Percentiles rank a stretch among this genome's conserved stretches.
Evolutionary conservation across 2,113 vertebrate genomes (phyloP).

Genomic region (Lethenteron reissneri): DNA sequence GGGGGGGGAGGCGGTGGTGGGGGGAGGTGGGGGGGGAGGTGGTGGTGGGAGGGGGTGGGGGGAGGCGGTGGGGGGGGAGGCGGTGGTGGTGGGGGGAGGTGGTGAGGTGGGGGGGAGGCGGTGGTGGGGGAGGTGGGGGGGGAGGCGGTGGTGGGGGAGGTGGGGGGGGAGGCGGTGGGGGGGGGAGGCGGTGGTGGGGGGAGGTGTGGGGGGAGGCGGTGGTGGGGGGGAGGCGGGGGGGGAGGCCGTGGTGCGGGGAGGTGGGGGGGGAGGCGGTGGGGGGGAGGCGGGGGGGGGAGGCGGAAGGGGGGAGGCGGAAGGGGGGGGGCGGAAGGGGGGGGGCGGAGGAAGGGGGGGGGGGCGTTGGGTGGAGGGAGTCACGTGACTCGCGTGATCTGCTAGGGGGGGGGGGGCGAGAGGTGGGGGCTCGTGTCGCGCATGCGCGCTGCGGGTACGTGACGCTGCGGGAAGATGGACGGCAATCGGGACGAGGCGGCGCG

Average conservation of each 20-base stretch:
- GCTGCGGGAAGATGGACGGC: slow-evolving; percentile 42
- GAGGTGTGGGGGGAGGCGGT: not conserved
- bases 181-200: not conserved
- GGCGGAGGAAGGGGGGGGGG: not conserved
- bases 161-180: too few relatives aligned
- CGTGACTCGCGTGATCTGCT: not conserved
- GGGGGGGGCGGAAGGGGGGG: not conserved
- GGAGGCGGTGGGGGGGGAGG: not conserved
- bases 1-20: not conserved
- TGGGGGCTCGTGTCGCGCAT: not conserved
- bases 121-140: not conserved
- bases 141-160: not conserved
- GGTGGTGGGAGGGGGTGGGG: too few relatives aligned
- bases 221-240: not conserved
- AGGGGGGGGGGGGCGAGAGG: not conserved
- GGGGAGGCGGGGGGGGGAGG: not conserved
- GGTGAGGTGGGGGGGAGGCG: not conserved
- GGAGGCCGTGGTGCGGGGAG: not conserved
- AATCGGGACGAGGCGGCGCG: slow-evolving; percentile 87
- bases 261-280: not conserved
- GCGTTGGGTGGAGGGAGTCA: not conserved
- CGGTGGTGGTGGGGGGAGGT: not conserved
- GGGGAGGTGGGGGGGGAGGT: not conserved
- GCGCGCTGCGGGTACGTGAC: too few relatives aligned
- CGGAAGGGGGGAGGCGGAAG: not conserved